Evolutionary conservation across 2,797 vertebrate genomes (phyloP).

Genomic region (Melanotaenia trifasciata): DNA sequence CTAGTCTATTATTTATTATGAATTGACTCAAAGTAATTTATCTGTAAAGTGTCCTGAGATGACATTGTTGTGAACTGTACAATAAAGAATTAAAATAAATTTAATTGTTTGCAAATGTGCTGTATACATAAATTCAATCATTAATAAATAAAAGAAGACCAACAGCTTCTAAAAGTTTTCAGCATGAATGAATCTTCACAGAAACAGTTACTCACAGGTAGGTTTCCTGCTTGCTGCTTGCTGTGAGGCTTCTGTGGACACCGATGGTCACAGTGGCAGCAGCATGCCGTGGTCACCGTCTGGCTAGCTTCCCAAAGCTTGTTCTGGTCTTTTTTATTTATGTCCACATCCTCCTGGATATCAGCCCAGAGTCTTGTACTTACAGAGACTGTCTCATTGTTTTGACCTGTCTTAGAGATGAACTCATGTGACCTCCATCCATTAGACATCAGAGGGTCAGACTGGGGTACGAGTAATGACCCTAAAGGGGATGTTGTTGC

Average conservation of each 20-base stretch:
- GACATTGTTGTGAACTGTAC: no score
- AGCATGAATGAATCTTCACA: no score
- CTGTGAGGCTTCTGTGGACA: constrained; percentile 33
- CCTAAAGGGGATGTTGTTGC: neutral
- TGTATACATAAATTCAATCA: no score
- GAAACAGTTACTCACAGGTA: constrained; percentile 69
- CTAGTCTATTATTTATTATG: no score
- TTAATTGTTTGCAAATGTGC: no score
- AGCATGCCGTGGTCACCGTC: constrained; percentile 22
- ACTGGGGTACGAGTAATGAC: constrained; percentile 30
- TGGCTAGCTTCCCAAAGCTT: constrained; percentile 44
- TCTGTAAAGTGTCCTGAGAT: no score
- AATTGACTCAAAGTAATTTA: no score
- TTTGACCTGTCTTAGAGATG: constrained; percentile 3
- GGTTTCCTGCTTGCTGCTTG: constrained; percentile 22
- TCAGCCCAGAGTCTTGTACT: constrained; percentile 55
- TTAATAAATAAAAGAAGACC: no score
- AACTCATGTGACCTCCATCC: constrained; percentile 22
- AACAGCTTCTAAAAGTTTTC: no score
- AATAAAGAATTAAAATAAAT: no score
- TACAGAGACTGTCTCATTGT: constrained; percentile 37
- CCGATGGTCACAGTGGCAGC: constrained; percentile 63
- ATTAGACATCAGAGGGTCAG: constrained; percentile 12
- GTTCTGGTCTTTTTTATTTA: constrained; percentile 31
- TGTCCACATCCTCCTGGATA: constrained; percentile 34